Evolutionary conservation across 2,797 vertebrate genomes (phyloP).

Genomic region (Gymnoscopelus braueri): DNA sequence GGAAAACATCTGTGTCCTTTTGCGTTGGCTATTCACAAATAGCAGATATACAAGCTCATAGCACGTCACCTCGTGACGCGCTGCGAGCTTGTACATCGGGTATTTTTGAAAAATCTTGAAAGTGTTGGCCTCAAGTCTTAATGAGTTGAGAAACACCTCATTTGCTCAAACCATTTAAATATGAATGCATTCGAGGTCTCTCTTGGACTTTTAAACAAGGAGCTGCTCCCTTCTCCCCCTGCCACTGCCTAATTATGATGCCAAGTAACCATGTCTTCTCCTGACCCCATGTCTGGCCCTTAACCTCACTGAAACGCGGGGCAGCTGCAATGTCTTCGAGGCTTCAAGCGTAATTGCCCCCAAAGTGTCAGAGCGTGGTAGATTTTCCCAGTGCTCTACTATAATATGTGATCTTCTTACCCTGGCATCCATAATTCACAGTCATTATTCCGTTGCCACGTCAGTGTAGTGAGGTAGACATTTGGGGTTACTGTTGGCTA

Average conservation of each 20-base stretch:
- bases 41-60: no score
- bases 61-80: no score
- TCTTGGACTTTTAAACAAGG: background rate
- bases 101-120: no score
- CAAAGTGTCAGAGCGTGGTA: constrained; percentile 19
- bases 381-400: constrained; percentile 4
- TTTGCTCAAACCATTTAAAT: background rate
- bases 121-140: no score
- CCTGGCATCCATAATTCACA: constrained; percentile 1
- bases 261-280: constrained; percentile 10
- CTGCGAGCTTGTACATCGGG: no score
- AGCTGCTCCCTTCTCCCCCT: background rate
- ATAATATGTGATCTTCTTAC: constrained; percentile 14
- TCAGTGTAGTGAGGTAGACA: no score
- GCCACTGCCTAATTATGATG: constrained; percentile 24
- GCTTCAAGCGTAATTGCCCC: constrained; percentile 43
- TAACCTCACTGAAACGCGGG: constrained; percentile 27
- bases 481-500: no score
- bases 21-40: no score
- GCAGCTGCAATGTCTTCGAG: constrained; percentile 27
- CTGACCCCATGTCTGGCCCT: constrained; percentile 27
- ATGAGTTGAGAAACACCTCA: background rate
- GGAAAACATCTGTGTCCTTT: no score
- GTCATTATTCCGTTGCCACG: background rate
- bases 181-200: background rate